phyloP scores from a whole-genome alignment of 2,888 invertebrate genomes.

The Nasonia oneida region DNA sequence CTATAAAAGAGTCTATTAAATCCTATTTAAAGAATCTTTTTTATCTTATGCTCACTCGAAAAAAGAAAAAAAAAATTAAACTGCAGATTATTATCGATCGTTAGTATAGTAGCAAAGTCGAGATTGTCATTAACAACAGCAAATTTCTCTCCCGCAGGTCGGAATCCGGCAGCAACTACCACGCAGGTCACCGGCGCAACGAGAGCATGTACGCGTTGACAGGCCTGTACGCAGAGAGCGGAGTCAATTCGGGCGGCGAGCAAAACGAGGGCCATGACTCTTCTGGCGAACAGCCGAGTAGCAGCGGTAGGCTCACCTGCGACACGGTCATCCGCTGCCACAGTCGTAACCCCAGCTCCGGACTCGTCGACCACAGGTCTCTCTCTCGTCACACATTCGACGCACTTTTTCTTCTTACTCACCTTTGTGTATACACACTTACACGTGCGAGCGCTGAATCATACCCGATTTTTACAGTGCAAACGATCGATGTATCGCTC shows the following conservation, averaged over 20 bases:
- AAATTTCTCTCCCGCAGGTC: slow-evolving; percentile 67
- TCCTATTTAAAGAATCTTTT: too few species aligned
- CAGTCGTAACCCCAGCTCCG: slow-evolving; percentile 89
- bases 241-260: slow-evolving; percentile 79
- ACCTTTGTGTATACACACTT: not conserved
- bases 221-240: slow-evolving; percentile 88
- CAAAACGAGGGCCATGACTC: slow-evolving; percentile 43
- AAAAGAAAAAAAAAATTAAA: too few species aligned
- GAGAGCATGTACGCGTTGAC: slow-evolving; percentile 95
- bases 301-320: slow-evolving; percentile 75
- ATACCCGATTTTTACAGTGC: not conserved
- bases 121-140: not conserved
- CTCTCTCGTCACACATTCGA: slow-evolving; percentile 53
- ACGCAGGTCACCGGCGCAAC: slow-evolving; percentile 84
- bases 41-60: too few species aligned
- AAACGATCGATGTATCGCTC: not conserved
- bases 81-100: too few species aligned
- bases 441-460: not conserved
- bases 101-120: too few species aligned
- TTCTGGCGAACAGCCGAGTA: slow-evolving; percentile 69
- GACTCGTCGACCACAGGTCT: slow-evolving; percentile 84
- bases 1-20: too few species aligned
- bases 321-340: slow-evolving; percentile 85
- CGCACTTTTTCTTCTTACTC: not conserved
- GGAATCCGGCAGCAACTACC: slow-evolving; percentile 77